Evolutionary conservation across 1,140 invertebrate genomes (phyloP), one percentile per base, ranked within the genome.

Genomic region (Hypsibius dujardini): DNA sequence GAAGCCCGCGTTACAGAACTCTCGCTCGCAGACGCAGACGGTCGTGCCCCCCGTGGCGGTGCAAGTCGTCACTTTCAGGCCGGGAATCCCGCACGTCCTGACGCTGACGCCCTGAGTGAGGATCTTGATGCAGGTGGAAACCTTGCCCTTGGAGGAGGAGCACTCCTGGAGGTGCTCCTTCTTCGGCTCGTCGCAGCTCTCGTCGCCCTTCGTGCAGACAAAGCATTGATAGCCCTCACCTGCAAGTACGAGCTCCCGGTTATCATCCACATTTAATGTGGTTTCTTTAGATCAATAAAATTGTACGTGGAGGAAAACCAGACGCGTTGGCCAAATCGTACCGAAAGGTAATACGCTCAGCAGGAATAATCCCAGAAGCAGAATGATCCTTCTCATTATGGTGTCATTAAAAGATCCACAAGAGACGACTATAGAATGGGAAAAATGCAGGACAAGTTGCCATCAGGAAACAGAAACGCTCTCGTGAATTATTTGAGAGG

Each of bases 121-220:
- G 12, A 67, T 42, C 42, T 67, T 67, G 12, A 67, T 12, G 45
- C 62, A 67, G 62, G 12, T 67, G 3, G 12, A 15, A 7, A 67
- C 45, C 42, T 67, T 67, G 12, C 62, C 62, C 3, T 45, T 12
- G 3, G 7, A 12, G 42, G 62, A 67, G 12, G 12, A 15, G 45
- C 62, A 67, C 42, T 67, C 62, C 7, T 67, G 62, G 3, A 67
- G 42, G 3, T 67, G 62, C 42, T 67, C 62, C 62, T 67, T 67
- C 62, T 67, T 67, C 12, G 42, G 12, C 12, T 67, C 3, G 12
- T 67, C 62, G 42, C 62, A 67, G 42, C 12, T 15, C 7, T 67
- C 62, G 45, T 67, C 62, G 62, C 62, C 62, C 7, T 45, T 12
- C 42, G 62, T 67, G 45, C 62, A 67, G 7, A 67, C 62, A 15